Base-by-base conservation (phyloP, 2,888 invertebrate species). In the Limulus polyphemus region DNA sequence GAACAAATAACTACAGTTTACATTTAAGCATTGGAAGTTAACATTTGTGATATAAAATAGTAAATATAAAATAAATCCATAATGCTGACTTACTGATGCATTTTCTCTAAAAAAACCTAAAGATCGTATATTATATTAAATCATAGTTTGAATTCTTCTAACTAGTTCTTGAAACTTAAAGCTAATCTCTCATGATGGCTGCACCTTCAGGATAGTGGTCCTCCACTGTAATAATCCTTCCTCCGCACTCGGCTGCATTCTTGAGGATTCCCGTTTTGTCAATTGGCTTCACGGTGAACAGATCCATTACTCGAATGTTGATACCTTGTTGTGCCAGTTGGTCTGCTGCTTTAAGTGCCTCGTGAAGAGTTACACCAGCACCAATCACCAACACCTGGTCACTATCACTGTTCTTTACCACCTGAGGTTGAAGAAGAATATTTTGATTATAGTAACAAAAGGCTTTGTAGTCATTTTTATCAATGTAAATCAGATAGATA, bases 201-300 rank as follows among this genome's bases (percentile, higher is more conserved):
- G 51, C 56, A 84, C 86, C 95, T 77, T 90, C 90, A 68, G 87
- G 84, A 77, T 99, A 99, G 78, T 99, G 99, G 76, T 99, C 99
- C 77, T 99, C 99, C 0, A 97, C 93, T 49, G 93, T 92, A 58
- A 99, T 76, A 61, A 99, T 83, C 11, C 84, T 80, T 1, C 93
- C 93, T 10, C 87, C 87, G 61, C 83, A 85, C 60, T 85, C 86
- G 65, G 81, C 80, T 3, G 92, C 95, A 75, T 90, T 84, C 59
- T 80, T 79, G 52, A 86, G 76, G 52, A 99, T 84, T 1, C 85
- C 81, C 1, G 82, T 83, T 60, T 80, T 83, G 78, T 99, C 99
- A 69, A 99, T 79, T 0, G 99, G 99, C 79, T 99, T 98, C 64
- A 98, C 79, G 11, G 97, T 95, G 80, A 97, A 99, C 10, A 89